These are phyloP conservation scores for Glaucopsyche alexis DNA, from an alignment of 2,888 invertebrate genomes.

Conservation along the genomic window DNA sequence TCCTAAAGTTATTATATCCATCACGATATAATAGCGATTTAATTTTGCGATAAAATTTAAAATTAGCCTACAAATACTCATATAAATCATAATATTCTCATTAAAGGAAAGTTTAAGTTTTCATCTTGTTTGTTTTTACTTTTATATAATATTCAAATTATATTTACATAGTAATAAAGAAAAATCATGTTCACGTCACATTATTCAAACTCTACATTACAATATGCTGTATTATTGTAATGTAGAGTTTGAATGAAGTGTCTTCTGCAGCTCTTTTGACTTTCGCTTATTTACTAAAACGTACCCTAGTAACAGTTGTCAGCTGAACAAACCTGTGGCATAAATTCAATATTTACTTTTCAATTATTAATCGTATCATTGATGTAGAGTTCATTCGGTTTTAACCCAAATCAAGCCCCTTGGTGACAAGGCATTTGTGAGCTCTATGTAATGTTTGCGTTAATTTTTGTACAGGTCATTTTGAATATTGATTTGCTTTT, in stretches of 20 bases:
- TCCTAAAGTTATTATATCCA: not conserved
- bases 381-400: conserved; percentile 10
- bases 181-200: conserved; percentile 8
- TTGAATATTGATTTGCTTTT: not conserved
- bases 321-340: conserved; percentile 28
- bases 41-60: no score
- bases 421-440: not conserved
- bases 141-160: conserved; percentile 4
- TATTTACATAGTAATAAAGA: not conserved
- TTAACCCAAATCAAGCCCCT: conserved; percentile 20
- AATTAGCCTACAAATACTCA: not conserved
- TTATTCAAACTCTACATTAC: not conserved
- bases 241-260: not conserved
- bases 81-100: no score
- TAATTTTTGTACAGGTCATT: not conserved
- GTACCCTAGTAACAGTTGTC: conserved; percentile 26
- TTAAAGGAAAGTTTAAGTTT: not conserved
- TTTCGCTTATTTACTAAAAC: conserved; percentile 15
- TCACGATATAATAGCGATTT: not conserved
- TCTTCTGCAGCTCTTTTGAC: not conserved
- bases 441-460: not conserved
- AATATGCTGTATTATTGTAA: not conserved
- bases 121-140: not conserved
- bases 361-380: conserved; percentile 26
- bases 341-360: conserved; percentile 15